Base-by-base conservation (phyloP, 2,797 vertebrate genomes). In the Crenuchus spilurus region DNA sequence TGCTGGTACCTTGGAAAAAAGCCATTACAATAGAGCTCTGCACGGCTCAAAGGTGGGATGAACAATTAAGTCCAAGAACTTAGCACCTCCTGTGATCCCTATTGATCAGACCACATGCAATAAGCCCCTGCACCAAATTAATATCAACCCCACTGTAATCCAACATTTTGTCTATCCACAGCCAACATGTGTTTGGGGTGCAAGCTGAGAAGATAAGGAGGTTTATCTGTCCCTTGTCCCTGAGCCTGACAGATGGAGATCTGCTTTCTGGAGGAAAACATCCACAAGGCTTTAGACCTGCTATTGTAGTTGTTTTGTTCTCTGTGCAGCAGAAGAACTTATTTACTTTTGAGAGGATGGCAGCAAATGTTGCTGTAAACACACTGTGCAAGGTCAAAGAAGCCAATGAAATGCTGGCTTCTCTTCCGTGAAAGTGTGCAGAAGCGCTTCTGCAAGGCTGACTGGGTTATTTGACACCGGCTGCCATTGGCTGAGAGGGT, bases 21-120 rank as follows among this genome's bases (percentile, higher is more conserved):
- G 73, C 39, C 82, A 83, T 86, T 89, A 88, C 71, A 87, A 80
- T 87, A 74, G 82, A 83, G 82, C 78, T 87, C 61, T 69, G 78
- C 83, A 83, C 80, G 84, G 81, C 87, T 87, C 80, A 78, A 82
- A 87, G 77, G 68, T 79, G 81, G 70, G 60, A 79, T 86, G 82
- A 87, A 90, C 87, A 91, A 90, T 92, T 89, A 88, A 86, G 80
- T 85, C 79, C 77, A 79, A 39, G 26, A 81, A 88, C 86, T 74
- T 74, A 85, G 81, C 82, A 78, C 88, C 82, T 75, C 76, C 75
- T 76, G 44, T 80, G 86, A 82, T 83, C 75, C 81, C 80, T 87
- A 91, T 92, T 73, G 84, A 91, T 90, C 85, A 81, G 85, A 82
- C 76, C 85, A 81, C 82, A 82, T 30, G 84, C 86, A 85, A 89